Conservation (phyloP, 2,888 invertebrate species). For the Leptinotarsa tumamoca region DNA sequence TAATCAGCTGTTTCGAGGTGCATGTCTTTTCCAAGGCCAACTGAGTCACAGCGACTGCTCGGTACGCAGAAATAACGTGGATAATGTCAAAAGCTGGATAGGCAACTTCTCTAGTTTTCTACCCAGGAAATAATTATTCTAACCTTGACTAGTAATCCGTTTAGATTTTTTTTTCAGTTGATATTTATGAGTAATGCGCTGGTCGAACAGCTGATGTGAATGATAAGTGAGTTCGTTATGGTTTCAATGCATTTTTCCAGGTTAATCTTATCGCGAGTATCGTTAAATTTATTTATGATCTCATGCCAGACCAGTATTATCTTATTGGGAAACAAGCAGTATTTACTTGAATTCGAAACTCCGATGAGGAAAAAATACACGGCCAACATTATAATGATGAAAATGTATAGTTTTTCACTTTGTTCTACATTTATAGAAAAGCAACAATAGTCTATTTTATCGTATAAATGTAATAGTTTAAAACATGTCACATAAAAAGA, state of each 20-base stretch:
- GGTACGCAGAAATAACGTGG: constrained; percentile 23
- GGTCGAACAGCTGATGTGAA: constrained; percentile 8
- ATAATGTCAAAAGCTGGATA: constrained; percentile 21
- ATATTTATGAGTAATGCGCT: constrained; percentile 7
- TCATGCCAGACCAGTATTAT: not conserved
- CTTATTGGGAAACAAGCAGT: not conserved
- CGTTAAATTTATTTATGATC: constrained; percentile 6
- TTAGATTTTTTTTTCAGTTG: constrained; percentile 1
- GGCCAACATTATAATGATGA: no score
- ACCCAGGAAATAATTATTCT: constrained; percentile 14
- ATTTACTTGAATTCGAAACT: not conserved
- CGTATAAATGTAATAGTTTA: no score
- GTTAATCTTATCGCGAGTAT: not conserved
- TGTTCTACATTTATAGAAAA: no score
- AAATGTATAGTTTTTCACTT: no score
- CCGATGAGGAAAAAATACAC: no score
- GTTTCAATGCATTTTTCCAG: not conserved
- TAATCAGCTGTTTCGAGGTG: constrained; percentile 59
- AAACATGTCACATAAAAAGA: no score
- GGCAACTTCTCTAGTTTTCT: not conserved
- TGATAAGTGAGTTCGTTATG: not conserved
- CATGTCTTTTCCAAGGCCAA: constrained; percentile 62
- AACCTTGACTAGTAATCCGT: constrained; percentile 13
- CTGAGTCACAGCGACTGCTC: constrained; percentile 53
- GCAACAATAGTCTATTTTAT: no score